Conservation (phyloP, 2,797 vertebrate genomes). For the Rhyacichthys aspro region DNA sequence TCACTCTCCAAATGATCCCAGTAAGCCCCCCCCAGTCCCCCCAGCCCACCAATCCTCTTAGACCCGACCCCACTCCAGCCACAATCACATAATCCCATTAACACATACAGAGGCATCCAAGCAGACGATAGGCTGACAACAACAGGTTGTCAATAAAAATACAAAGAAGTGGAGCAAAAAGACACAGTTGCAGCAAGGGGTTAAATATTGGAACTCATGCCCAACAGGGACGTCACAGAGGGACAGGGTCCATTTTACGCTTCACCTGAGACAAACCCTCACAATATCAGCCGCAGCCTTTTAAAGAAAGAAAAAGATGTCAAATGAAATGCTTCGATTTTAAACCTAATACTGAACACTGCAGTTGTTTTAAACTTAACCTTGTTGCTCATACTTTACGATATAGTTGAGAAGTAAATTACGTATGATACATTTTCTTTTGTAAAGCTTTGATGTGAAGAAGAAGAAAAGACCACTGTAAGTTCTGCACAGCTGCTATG, state of each 20-base stretch:
- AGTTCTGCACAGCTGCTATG: neutral
- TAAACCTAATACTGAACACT: too few species aligned
- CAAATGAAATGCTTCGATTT: neutral
- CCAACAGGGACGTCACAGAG: neutral
- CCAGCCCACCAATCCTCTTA: slow-evolving; percentile 62
- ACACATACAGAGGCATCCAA: slow-evolving; percentile 24
- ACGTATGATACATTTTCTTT: too few species aligned
- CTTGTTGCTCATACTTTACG: too few species aligned
- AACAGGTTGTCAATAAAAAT: slow-evolving; percentile 15
- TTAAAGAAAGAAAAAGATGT: neutral
- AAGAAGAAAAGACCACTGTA: too few species aligned
- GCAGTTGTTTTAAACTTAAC: too few species aligned
- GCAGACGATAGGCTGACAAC: slow-evolving; percentile 11
- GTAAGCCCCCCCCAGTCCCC: slow-evolving; percentile 2
- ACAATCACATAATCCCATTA: slow-evolving; percentile 62
- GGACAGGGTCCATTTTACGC: neutral
- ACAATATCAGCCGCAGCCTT: neutral
- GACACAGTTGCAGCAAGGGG: neutral
- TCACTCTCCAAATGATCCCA: slow-evolving; percentile 17
- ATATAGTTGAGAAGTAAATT: too few species aligned
- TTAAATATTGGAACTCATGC: slow-evolving; percentile 14
- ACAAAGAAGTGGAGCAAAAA: neutral
- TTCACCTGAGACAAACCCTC: slow-evolving; percentile 5
- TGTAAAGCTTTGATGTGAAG: neutral
- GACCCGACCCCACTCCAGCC: slow-evolving; percentile 46